Percentiles rank a stretch among this genome's conserved stretches.
These are phyloP conservation scores for Azemiops feae DNA, from an alignment of 2,113 vertebrate species.

Conservation along the genomic window DNA sequence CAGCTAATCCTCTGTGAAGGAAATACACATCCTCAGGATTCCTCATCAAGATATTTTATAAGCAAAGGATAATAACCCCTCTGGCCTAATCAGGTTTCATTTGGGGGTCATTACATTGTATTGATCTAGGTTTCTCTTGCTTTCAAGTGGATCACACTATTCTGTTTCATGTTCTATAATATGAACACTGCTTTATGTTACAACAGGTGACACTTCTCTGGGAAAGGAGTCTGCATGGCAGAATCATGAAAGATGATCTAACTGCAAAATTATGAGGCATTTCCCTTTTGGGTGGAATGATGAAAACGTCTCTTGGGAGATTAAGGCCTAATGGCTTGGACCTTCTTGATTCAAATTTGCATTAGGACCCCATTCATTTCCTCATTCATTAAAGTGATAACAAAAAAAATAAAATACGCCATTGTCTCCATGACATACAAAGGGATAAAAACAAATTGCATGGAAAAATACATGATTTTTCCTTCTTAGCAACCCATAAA, in stretches of 20 bases:
- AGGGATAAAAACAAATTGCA: background rate
- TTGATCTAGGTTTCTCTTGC: constrained; percentile 3
- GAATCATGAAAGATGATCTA: background rate
- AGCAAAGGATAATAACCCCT: background rate
- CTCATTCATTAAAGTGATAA: background rate
- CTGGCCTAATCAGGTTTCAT: background rate
- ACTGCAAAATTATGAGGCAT: background rate
- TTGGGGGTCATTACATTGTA: background rate
- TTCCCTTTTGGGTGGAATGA: background rate
- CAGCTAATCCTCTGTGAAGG: background rate
- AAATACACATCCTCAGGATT: background rate
- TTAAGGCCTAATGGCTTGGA: background rate
- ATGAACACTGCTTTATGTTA: background rate
- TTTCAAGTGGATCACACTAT: background rate
- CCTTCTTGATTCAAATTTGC: background rate
- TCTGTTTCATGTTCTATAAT: background rate
- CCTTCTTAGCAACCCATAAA: background rate
- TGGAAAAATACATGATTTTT: background rate
- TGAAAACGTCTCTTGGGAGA: background rate
- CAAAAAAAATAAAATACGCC: background rate
- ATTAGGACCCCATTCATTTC: background rate
- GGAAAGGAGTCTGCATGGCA: background rate
- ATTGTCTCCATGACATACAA: too few relatives aligned
- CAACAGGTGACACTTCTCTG: background rate
- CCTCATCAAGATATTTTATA: background rate